Conservation (phyloP, 2,888 invertebrate genomes). For the Drosophila putrida region DNA sequence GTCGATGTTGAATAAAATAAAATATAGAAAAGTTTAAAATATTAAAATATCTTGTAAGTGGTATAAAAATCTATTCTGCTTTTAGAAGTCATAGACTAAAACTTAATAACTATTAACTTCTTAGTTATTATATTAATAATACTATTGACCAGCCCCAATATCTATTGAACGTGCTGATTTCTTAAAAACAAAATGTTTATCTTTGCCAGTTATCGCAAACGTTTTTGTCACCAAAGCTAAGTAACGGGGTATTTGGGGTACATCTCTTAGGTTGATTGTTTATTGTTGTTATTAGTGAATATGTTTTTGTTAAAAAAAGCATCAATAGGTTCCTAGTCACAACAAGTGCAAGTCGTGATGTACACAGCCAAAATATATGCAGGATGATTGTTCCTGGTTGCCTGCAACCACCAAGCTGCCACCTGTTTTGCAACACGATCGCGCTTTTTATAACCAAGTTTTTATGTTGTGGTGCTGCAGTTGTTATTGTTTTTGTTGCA, state of each 20-base stretch:
- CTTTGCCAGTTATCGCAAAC: slow-evolving; percentile 1
- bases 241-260: not conserved
- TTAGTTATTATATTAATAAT: not conserved
- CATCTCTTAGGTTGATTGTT: not conserved
- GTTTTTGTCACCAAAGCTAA: not conserved
- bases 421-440: slow-evolving; percentile 68
- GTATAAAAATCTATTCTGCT: too few relatives aligned
- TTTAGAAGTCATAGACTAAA: not conserved
- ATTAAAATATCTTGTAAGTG: too few relatives aligned
- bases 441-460: slow-evolving; percentile 53
- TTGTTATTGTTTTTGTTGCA: slow-evolving; percentile 18
- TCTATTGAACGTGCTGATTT: not conserved
- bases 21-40: too few relatives aligned
- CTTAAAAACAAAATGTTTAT: not conserved
- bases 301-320: slow-evolving; percentile 1
- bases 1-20: too few relatives aligned
- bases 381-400: slow-evolving; percentile 64
- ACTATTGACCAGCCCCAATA: not conserved
- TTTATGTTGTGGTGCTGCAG: slow-evolving; percentile 28
- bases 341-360: slow-evolving; percentile 48
- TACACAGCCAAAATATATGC: slow-evolving; percentile 34
- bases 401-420: slow-evolving; percentile 35
- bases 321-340: slow-evolving; percentile 40
- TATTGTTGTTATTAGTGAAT: not conserved
- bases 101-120: not conserved